Evolutionary conservation across 2,888 invertebrate genomes (phyloP).

Genomic region (Aspidapion aeneum): DNA sequence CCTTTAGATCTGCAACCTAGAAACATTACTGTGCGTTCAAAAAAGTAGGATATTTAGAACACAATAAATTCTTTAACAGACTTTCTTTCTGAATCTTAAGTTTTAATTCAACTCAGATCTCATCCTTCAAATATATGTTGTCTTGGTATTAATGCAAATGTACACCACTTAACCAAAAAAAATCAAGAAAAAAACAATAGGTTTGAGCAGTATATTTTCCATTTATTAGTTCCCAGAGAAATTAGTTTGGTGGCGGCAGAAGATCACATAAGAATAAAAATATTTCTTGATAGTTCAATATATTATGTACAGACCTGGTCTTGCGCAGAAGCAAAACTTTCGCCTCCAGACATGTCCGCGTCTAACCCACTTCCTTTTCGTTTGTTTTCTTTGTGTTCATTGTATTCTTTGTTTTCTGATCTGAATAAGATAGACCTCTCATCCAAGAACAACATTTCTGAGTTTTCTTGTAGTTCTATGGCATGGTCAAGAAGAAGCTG

Average conservation of each 20-base stretch:
- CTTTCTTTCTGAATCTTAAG: too few relatives aligned
- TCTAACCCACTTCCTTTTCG: slow-evolving; percentile 48
- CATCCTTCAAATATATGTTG: too few relatives aligned
- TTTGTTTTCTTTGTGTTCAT: too few relatives aligned
- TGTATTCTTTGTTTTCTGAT: slow-evolving; percentile 70
- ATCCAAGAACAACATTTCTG: slow-evolving; percentile 84
- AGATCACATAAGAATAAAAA: not conserved
- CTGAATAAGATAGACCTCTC: slow-evolving; percentile 84
- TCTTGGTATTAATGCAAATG: too few relatives aligned
- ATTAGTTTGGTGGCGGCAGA: not conserved
- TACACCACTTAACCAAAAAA: too few relatives aligned
- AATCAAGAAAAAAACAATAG: too few relatives aligned
- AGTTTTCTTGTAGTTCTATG: slow-evolving; percentile 80
- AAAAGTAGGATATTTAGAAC: too few relatives aligned
- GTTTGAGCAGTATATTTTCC: too few relatives aligned
- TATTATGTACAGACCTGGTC: slow-evolving; percentile 63
- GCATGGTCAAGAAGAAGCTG: slow-evolving; percentile 79
- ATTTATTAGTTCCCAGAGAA: too few relatives aligned
- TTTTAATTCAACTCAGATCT: too few relatives aligned
- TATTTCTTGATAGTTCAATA: not conserved
- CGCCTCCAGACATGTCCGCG: slow-evolving; percentile 80
- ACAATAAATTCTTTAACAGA: too few relatives aligned
- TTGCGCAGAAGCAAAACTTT: slow-evolving; percentile 94
- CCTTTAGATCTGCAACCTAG: slow-evolving; percentile 80
- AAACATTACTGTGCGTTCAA: too few relatives aligned